Percentiles rank a stretch among this genome's conserved stretches.
phyloP scores from a whole-genome alignment of 2,888 invertebrate genomes.

The Bugula neritina region DNA sequence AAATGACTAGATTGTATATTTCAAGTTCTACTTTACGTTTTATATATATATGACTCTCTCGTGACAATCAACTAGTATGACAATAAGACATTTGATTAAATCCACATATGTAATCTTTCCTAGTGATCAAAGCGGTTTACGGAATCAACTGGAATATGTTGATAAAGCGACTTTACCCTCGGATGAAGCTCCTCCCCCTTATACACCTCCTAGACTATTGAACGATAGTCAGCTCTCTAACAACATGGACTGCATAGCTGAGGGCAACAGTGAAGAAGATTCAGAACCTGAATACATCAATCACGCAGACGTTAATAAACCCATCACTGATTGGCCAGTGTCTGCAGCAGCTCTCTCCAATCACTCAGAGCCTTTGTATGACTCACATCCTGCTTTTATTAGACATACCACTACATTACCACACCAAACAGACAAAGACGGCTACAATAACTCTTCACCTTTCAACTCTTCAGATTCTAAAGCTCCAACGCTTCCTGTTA shows the following conservation, averaged over 20 bases:
- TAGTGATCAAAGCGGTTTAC: not conserved
- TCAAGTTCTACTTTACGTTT: no score
- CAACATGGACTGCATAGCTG: slow-evolving; percentile 7
- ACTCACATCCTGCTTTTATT: slow-evolving; percentile 9
- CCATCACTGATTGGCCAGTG: not conserved
- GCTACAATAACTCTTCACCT: no score
- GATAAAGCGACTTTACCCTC: not conserved
- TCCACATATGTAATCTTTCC: not conserved
- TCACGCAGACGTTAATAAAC: not conserved
- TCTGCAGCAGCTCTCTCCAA: not conserved
- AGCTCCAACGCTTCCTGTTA: not conserved
- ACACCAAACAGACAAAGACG: no score
- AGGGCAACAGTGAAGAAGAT: slow-evolving; percentile 18
- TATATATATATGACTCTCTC: no score
- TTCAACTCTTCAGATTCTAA: no score
- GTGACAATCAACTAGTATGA: no score
- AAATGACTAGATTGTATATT: no score
- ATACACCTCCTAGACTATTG: slow-evolving; percentile 15
- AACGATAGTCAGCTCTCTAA: not conserved
- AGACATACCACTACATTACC: not conserved
- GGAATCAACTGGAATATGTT: not conserved
- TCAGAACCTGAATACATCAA: not conserved
- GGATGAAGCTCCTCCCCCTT: slow-evolving; percentile 16
- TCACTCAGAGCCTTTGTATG: not conserved
- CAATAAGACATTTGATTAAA: no score